These are phyloP conservation scores for Rhabditoides inermis DNA, from an alignment of 2,888 invertebrate species.

Conservation along the genomic window DNA sequence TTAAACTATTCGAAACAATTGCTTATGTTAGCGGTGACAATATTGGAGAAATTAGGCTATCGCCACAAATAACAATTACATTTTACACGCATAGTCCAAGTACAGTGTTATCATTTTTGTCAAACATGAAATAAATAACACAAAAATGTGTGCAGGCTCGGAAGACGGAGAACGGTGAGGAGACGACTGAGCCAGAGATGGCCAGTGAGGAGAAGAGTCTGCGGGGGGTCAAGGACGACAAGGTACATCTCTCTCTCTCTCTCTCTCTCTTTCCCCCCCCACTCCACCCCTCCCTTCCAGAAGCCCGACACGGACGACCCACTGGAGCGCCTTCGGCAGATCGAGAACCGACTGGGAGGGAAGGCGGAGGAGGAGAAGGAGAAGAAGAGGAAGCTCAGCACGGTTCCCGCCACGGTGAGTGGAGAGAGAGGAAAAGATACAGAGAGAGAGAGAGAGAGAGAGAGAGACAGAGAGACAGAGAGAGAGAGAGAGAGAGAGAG, in stretches of 20 bases:
- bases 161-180: slow-evolving; percentile 11
- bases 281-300: neutral
- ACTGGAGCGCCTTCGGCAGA: slow-evolving; percentile 45
- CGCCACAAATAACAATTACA: too few species aligned
- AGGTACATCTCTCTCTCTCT: slow-evolving; percentile 4
- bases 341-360: slow-evolving; percentile 40
- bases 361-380: slow-evolving; percentile 17
- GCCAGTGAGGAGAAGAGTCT: slow-evolving; percentile 42
- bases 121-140: too few species aligned
- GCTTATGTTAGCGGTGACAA: too few species aligned
- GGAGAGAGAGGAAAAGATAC: neutral
- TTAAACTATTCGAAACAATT: too few species aligned
- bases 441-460: neutral
- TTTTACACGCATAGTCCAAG: too few species aligned
- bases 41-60: too few species aligned
- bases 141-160: slow-evolving; percentile 2
- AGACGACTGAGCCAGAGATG: slow-evolving; percentile 31
- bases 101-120: too few species aligned
- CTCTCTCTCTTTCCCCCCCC: neutral
- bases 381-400: slow-evolving; percentile 6
- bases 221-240: slow-evolving; percentile 20
- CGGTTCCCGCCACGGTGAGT: slow-evolving; percentile 7
- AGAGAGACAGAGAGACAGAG: neutral
- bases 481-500: neutral
- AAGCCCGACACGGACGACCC: slow-evolving; percentile 39